A percentile compares a stretch with the other conserved stretches of the same genome.
Conservation (phyloP, 2,797 vertebrate species). For the Sebastes matsubarae region DNA sequence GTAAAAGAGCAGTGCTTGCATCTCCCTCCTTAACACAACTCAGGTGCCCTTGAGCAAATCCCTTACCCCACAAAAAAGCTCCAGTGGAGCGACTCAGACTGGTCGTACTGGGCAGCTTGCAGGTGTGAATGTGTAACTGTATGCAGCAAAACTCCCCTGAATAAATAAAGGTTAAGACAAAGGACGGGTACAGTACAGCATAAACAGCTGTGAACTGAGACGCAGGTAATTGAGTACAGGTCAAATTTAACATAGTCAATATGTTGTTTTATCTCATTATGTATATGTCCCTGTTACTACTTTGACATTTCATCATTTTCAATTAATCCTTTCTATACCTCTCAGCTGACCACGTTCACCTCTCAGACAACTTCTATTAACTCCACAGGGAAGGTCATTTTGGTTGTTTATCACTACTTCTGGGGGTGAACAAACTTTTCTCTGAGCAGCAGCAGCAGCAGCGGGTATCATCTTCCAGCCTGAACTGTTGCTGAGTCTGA, state of each 20-base stretch:
- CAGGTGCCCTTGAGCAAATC: background rate
- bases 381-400: conserved; percentile 23
- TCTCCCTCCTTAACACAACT: background rate
- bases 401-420: conserved; percentile 23
- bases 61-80: background rate
- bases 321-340: conserved; percentile 25
- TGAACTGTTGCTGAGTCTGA: background rate
- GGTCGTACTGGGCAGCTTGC: background rate
- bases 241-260: conserved; percentile 18
- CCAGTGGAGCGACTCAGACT: background rate
- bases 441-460: background rate
- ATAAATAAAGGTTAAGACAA: conserved; percentile 19
- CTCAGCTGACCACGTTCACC: conserved; percentile 36
- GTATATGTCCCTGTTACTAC: conserved; percentile 21
- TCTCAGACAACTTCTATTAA: conserved; percentile 32
- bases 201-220: conserved; percentile 21
- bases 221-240: background rate
- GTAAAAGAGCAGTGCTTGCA: background rate
- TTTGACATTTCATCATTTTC: conserved; percentile 53
- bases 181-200: background rate
- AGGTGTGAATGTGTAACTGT: background rate
- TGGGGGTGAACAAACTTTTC: conserved; percentile 33
- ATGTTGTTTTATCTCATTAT: conserved; percentile 21
- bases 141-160: background rate
- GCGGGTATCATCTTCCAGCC: background rate